phyloP scores from a whole-genome alignment of 1,140 invertebrate genomes.

The Rhizoglyphus robini region DNA sequence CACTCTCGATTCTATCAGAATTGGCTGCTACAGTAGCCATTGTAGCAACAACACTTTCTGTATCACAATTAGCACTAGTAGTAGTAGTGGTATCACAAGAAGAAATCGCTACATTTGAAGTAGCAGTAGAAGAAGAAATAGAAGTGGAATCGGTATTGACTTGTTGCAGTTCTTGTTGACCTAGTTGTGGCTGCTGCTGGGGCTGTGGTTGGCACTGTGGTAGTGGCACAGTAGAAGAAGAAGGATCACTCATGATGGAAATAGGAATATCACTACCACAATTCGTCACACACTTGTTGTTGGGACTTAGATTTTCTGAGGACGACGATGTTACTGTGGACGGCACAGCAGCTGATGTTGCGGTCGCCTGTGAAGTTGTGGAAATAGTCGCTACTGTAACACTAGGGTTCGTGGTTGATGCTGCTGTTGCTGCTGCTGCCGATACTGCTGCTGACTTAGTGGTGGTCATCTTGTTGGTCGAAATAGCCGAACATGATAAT shows the following conservation, averaged over 20 bases:
- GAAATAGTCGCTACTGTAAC: background rate
- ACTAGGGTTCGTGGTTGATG: background rate
- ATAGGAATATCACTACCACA: too few relatives aligned
- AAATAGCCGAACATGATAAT: too few relatives aligned
- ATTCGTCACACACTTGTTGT: too few relatives aligned
- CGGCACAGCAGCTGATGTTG: background rate
- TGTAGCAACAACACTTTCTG: background rate
- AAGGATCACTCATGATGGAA: too few relatives aligned
- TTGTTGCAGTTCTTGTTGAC: background rate
- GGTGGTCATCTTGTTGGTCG: background rate
- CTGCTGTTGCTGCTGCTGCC: too few relatives aligned
- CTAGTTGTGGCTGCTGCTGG: background rate
- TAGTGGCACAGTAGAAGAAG: too few relatives aligned
- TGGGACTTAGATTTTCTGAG: background rate
- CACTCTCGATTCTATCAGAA: background rate
- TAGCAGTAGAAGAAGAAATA: too few relatives aligned
- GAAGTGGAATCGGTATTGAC: background rate
- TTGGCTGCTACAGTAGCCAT: background rate
- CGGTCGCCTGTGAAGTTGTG: background rate
- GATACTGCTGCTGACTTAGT: too few relatives aligned
- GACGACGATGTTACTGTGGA: background rate
- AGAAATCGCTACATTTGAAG: too few relatives aligned
- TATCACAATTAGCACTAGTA: background rate
- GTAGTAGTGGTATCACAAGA: background rate
- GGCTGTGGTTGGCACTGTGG: background rate